A percentile compares a stretch with the other conserved stretches of the same genome.
phyloP scores from a whole-genome alignment of 2,113 vertebrate genomes.

The Melanotaenia duboulayi region DNA sequence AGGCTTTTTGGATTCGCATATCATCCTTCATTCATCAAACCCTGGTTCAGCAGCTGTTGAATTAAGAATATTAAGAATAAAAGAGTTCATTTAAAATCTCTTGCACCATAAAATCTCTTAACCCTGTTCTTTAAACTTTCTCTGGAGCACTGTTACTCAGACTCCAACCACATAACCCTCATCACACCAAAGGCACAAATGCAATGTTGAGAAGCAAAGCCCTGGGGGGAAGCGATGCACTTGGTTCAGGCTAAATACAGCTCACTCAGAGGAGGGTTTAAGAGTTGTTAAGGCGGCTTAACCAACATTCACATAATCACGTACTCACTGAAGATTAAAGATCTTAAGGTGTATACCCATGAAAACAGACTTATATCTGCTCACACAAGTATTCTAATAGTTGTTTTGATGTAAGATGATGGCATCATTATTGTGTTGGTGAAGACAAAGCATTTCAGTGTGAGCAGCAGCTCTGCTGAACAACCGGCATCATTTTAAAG shows the following conservation, averaged over 20 bases:
- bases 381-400: conserved; percentile 59
- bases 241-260: conserved; percentile 68
- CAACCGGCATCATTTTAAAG: background rate
- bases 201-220: conserved; percentile 28
- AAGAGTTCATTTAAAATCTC: conserved; percentile 38
- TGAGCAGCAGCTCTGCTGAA: conserved; percentile 27
- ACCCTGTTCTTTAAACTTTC: conserved; percentile 61
- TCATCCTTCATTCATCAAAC: conserved; percentile 15
- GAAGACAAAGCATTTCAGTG: conserved; percentile 50
- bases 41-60: background rate
- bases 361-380: conserved; percentile 31
- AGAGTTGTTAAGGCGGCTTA: conserved; percentile 70
- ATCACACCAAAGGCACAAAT: conserved; percentile 52
- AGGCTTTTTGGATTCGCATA: background rate
- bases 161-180: conserved; percentile 56
- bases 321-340: conserved; percentile 5
- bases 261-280: conserved; percentile 60
- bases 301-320: conserved; percentile 43
- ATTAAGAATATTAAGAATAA: conserved; percentile 26
- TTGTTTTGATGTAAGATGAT: conserved; percentile 65
- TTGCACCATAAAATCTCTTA: conserved; percentile 50
- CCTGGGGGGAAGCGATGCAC: conserved; percentile 39
- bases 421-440: conserved; percentile 51
- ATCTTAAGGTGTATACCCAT: conserved; percentile 32
- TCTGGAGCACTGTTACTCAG: conserved; percentile 45